Base-by-base conservation (phyloP, 1,140 invertebrate species). In the Scaptomyza hsui region DNA sequence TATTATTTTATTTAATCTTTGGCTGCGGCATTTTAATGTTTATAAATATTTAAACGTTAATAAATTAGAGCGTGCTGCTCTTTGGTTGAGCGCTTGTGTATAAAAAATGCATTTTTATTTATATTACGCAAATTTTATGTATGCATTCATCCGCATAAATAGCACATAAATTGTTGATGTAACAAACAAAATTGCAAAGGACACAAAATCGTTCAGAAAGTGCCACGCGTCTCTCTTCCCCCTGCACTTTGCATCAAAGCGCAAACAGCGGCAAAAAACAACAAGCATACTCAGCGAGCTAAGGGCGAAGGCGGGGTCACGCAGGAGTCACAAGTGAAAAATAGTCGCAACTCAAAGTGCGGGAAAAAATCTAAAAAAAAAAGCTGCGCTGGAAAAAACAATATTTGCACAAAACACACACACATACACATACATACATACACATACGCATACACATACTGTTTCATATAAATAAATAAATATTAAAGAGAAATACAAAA, bases 91-190 rank as follows among this genome's bases (percentile, higher is more conserved):
- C 13, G 29, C 52, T 32, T 45, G 61, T 47, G 56, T 61, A 70
- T 77, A 47, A 86, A 85, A 86, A 76, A 85, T 86, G 64, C 52
- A 86, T 48, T 86, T 73, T 86, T 86, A 83, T 86, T 80, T 86
- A 72, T 68, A 76, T 80, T 67, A 73, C 63, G 48, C 56, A 71
- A 68, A 82, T 79, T 85, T 70, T 85, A 65, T 80, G 76, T 80
- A 86, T 86, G 71, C 77, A 81, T 86, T 80, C 81, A 80, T 80
- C 76, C 81, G 76, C 81, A 85, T 80, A 72, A 77, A 61, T 76
- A 64, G 65, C 45, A 75, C 56, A 79, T 51, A 62, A 60, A 65
- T 70, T 52, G 37, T 51, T 60, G n/a, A 39, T 74, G 49, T 29
- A 57, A 56, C 69, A 64, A 64, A 61, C 19, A 21, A 60, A 65